Conservation (phyloP, 2,113 vertebrate genomes). For the Seriola rivoliana region DNA sequence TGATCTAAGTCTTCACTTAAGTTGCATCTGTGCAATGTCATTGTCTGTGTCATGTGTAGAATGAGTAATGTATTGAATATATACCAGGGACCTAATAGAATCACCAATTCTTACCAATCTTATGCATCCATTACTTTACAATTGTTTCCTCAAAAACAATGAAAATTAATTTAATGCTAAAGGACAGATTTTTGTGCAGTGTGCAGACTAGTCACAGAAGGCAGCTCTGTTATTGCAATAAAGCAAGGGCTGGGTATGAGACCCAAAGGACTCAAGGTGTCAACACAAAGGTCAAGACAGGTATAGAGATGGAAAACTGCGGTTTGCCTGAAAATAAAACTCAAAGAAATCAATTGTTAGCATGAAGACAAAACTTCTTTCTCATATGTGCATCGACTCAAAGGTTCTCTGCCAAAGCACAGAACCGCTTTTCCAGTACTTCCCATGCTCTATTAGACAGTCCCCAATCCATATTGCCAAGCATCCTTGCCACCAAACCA, state of each 20-base stretch:
- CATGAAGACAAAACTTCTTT: background rate
- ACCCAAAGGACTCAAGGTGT: background rate
- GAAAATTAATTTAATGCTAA: background rate
- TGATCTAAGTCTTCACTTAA: background rate
- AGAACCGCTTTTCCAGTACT: slow-evolving; percentile 61
- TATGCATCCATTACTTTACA: slow-evolving; percentile 1
- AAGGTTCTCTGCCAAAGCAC: slow-evolving; percentile 39
- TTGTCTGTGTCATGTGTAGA: background rate
- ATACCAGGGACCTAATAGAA: background rate
- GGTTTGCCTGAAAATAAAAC: background rate
- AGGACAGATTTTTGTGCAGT: too few species aligned
- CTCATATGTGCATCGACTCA: slow-evolving; percentile 23
- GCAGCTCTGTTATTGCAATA: background rate
- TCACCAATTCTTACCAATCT: background rate
- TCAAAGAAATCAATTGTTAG: background rate
- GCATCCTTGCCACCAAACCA: slow-evolving; percentile 42
- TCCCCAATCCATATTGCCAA: slow-evolving; percentile 50
- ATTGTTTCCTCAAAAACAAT: background rate
- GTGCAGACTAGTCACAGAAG: background rate
- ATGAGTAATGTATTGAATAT: background rate
- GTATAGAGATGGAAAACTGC: slow-evolving; percentile 3
- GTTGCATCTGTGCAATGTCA: background rate
- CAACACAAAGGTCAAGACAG: background rate
- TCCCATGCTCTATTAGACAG: slow-evolving; percentile 56
- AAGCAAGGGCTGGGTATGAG: background rate